Evolutionary conservation across 2,888 invertebrate species (phyloP).

Genomic region (Maniola hyperantus): DNA sequence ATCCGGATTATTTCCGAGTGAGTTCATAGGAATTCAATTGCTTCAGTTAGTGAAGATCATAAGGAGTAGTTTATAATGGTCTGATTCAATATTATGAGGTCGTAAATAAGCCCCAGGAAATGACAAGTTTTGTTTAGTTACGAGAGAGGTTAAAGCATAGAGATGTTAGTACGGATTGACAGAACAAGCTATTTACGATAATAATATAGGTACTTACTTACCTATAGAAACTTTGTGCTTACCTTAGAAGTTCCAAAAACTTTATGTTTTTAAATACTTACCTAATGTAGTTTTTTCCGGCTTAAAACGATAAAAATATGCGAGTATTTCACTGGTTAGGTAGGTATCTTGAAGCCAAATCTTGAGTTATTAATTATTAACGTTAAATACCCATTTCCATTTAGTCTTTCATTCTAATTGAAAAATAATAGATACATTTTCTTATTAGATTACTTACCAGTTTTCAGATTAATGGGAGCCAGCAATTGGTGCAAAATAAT

Average conservation of each 20-base stretch:
- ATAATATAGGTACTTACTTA: too few species aligned
- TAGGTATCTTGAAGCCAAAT: slow-evolving; percentile 41
- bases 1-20: too few species aligned
- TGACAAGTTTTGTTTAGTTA: neutral
- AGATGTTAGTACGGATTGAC: neutral
- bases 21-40: too few species aligned
- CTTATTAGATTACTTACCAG: too few species aligned
- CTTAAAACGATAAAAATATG: too few species aligned
- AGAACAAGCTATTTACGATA: neutral
- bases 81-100: neutral
- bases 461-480: neutral
- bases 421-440: too few species aligned
- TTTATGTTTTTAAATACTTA: slow-evolving; percentile 8
- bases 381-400: too few species aligned
- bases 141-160: neutral
- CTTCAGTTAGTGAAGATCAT: neutral
- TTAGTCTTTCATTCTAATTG: neutral
- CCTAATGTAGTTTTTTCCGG: too few species aligned
- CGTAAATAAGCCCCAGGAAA: neutral
- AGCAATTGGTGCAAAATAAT: neutral
- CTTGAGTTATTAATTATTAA: slow-evolving; percentile 38
- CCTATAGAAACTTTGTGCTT: too few species aligned
- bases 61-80: neutral
- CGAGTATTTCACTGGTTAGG: too few species aligned
- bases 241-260: neutral